Evolutionary conservation across 2,113 vertebrate species (phyloP), one percentile per base, ranked within the genome.

Genomic region (Hemiscyllium ocellatum): DNA sequence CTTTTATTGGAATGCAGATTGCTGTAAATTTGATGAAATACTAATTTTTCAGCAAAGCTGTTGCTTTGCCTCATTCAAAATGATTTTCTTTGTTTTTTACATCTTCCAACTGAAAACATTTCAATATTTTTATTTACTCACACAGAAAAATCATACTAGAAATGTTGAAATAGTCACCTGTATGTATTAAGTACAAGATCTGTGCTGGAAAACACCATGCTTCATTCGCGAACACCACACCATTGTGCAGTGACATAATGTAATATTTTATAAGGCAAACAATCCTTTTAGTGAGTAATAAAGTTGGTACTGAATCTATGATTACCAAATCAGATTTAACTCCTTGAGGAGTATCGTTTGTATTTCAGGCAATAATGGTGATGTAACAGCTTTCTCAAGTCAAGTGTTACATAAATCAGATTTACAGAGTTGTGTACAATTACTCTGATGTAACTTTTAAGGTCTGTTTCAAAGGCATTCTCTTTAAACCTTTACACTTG

Each of bases 11-110:
- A 96, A 97, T 96, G 93, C 87, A 90, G 96, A 96, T 96, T 96
- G 96, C 96, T 95, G 96, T 96, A 26, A 95, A 96, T 70, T 95
- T 96, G 96, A 96, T 96, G 96, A 97, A 97, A 96, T 29, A n/a
- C 13, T 89, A 10, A 56, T 89, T 89, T 12, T 89, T 89, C 50
- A 56, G 86, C 29, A 61, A 29, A 56, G 86, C 50, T 89, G 56
- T 8, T 61, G 96, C 91, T 97, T 83, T 96, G 66, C 56, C 94
- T 96, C 20, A 83, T 22, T 15, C 50, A 56, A 61, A 83, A 42
- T 83, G 37, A 17, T 4, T 83, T 17, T 19, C n/a, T 83, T 37
- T 42, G 13, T 37, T 83, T 83, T 37, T 37, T 19, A 89, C 10
- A 61, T 26, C 26, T 89, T 50, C 47, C 24, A 13, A 15, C 52